phyloP scores from a whole-genome alignment of 2,113 vertebrate species.

The Tetrax tetrax region DNA sequence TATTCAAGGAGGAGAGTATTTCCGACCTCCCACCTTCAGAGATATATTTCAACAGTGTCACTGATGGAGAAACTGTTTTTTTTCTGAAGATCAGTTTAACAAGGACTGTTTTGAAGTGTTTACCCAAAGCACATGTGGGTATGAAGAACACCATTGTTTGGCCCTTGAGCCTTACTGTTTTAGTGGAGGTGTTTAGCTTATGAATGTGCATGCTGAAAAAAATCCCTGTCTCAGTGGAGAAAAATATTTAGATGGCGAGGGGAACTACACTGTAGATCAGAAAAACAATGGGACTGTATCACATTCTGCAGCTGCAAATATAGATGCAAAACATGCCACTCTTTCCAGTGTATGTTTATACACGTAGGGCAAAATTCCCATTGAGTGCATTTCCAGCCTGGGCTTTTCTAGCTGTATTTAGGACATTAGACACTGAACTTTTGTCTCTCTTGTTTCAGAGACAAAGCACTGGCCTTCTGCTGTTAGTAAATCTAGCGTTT shows the following conservation, averaged over 20 bases:
- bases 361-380: conserved; percentile 9
- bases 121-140: neutral
- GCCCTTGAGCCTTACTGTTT: neutral
- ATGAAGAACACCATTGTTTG: neutral
- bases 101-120: neutral
- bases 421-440: conserved; percentile 31
- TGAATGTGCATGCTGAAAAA: neutral
- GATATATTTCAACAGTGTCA: neutral
- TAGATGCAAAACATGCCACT: neutral
- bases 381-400: conserved; percentile 44
- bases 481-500: neutral
- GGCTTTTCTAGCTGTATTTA: conserved; percentile 57
- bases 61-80: neutral
- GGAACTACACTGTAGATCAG: conserved; percentile 14
- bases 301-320: conserved; percentile 39
- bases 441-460: conserved; percentile 49
- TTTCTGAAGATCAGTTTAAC: neutral
- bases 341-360: conserved; percentile 34
- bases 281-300: conserved; percentile 33
- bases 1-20: neutral
- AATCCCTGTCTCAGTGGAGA: neutral
- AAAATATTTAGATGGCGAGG: neutral
- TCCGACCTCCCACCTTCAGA: neutral
- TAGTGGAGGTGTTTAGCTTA: neutral
- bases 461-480: conserved; percentile 37